These are phyloP conservation scores for Colaptes auratus DNA, from an alignment of 2,113 vertebrate genomes.

Conservation along the genomic window DNA sequence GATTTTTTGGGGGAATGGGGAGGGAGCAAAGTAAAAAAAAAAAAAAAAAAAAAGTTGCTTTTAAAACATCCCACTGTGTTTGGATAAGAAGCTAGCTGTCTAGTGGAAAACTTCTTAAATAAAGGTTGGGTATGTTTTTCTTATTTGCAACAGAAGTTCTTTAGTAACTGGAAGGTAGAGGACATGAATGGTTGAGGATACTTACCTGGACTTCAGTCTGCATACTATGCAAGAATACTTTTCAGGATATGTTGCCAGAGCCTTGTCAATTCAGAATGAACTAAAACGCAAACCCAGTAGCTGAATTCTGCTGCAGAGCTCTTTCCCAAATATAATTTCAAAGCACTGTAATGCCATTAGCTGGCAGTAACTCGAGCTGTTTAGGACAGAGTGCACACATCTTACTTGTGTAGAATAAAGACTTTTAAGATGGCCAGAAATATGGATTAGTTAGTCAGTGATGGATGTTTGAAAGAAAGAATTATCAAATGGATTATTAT, in stretches of 20 bases:
- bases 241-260: background rate
- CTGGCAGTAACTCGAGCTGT: background rate
- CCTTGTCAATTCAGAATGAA: background rate
- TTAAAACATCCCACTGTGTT: background rate
- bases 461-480: conserved; percentile 57
- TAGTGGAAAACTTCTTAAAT: background rate
- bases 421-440: conserved; percentile 6
- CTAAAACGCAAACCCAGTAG: background rate
- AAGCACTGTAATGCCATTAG: background rate
- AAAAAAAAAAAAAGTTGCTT: too few species aligned
- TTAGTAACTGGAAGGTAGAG: background rate
- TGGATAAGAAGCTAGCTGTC: background rate
- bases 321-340: background rate
- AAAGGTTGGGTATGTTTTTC: background rate
- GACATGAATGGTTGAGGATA: background rate
- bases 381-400: background rate
- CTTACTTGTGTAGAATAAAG: background rate
- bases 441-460: conserved; percentile 28
- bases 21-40: too few species aligned
- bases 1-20: too few species aligned
- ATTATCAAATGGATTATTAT: conserved; percentile 62
- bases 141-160: background rate
- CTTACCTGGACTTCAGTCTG: background rate
- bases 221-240: background rate
- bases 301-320: background rate